Conservation (phyloP, 2,797 vertebrate species). For the Melanogrammus aeglefinus region DNA sequence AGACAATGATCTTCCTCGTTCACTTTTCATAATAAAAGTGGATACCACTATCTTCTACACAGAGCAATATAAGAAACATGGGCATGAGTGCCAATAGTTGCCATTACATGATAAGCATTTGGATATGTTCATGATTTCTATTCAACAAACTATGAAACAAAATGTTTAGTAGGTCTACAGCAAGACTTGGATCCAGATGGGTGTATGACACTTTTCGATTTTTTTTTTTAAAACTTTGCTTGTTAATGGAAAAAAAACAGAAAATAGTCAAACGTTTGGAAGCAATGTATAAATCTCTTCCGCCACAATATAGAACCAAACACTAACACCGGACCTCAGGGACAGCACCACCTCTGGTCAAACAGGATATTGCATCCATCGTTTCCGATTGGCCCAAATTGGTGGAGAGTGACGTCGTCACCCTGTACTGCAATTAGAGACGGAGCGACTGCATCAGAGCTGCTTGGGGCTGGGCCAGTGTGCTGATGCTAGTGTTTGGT, state of each 20-base stretch:
- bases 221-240: slow-evolving; percentile 36
- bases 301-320: neutral
- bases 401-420: neutral
- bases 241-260: slow-evolving; percentile 57
- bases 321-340: neutral
- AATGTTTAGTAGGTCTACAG: slow-evolving; percentile 37
- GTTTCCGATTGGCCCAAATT: neutral
- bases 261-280: slow-evolving; percentile 46
- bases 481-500: neutral
- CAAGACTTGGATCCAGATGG: slow-evolving; percentile 46
- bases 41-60: slow-evolving; percentile 43
- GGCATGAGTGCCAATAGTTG: slow-evolving; percentile 20
- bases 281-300: slow-evolving; percentile 60
- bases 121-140: slow-evolving; percentile 34
- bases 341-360: neutral
- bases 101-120: slow-evolving; percentile 40
- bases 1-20: slow-evolving; percentile 39
- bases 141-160: slow-evolving; percentile 33
- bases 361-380: neutral
- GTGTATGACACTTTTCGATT: neutral
- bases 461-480: neutral
- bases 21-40: slow-evolving; percentile 48
- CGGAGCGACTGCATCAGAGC: neutral
- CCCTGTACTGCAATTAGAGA: neutral
- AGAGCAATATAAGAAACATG: slow-evolving; percentile 37